Conservation (phyloP, 2,113 vertebrate genomes). For the Eolophus roseicapilla region DNA sequence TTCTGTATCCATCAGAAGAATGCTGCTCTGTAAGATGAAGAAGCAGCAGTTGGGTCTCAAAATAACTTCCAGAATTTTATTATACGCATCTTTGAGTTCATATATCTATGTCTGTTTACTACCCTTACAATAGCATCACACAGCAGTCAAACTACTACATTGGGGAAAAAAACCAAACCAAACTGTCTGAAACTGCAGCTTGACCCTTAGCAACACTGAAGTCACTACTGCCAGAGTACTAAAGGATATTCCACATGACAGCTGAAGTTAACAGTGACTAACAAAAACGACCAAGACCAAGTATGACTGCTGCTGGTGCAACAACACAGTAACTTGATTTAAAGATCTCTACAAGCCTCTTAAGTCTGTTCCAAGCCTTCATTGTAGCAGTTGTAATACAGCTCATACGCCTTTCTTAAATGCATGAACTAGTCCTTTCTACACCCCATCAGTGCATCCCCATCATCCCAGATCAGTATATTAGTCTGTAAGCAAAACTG, state of each 20-base stretch:
- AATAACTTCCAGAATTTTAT: not conserved
- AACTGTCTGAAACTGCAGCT: not conserved
- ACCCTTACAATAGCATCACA: not conserved
- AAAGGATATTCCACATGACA: not conserved
- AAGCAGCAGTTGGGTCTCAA: not conserved
- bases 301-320: not conserved
- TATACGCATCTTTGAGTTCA: not conserved
- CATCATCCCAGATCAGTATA: not conserved
- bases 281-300: not conserved
- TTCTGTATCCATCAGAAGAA: not conserved
- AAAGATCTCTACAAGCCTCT: not conserved
- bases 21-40: not conserved
- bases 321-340: not conserved
- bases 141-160: not conserved
- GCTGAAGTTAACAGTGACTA: not conserved
- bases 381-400: not conserved
- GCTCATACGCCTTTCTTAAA: not conserved
- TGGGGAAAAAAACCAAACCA: rapidly evolving
- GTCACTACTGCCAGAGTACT: not conserved
- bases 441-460: rapidly evolving
- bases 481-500: not conserved
- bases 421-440: not conserved
- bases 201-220: not conserved
- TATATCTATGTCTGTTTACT: not conserved
- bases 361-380: not conserved